Evolutionary conservation across 2,113 vertebrate species (phyloP).

Genomic region (Scopus umbretta): DNA sequence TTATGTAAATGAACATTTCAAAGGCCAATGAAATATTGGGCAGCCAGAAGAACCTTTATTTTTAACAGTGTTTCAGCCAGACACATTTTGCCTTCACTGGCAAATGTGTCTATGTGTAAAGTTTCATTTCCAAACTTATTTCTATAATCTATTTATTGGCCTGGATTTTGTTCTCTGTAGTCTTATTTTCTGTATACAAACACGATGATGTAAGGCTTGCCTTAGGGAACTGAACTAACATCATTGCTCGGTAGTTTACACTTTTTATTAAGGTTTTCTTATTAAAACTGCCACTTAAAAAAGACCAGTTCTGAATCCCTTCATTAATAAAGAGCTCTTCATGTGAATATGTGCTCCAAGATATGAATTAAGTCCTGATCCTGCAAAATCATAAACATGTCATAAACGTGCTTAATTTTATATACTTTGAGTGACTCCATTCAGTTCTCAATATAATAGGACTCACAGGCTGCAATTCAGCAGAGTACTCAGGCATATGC

Average conservation of each 20-base stretch:
- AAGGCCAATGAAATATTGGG: constrained; percentile 9
- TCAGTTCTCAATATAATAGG: neutral
- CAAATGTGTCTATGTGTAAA: neutral
- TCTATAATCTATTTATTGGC: neutral
- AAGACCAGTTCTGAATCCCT: neutral
- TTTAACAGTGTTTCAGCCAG: neutral
- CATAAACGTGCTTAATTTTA: neutral
- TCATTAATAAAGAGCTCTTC: neutral
- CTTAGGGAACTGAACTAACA: neutral
- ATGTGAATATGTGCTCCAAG: neutral
- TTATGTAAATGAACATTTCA: neutral
- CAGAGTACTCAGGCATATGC: neutral
- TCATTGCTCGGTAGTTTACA: neutral
- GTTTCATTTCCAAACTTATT: neutral
- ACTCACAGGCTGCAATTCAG: neutral
- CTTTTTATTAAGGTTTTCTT: constrained; percentile 1
- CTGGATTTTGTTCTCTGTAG: neutral
- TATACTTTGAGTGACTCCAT: neutral
- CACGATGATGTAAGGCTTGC: neutral
- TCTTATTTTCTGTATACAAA: constrained; percentile 1
- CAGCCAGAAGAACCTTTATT: neutral
- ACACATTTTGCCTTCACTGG: neutral
- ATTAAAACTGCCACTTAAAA: neutral
- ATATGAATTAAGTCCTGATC: neutral
- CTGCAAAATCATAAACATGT: neutral